Percentiles rank a stretch among this genome's conserved stretches.
Conservation (phyloP, 2,797 vertebrate species). For the Danionella dracula region DNA sequence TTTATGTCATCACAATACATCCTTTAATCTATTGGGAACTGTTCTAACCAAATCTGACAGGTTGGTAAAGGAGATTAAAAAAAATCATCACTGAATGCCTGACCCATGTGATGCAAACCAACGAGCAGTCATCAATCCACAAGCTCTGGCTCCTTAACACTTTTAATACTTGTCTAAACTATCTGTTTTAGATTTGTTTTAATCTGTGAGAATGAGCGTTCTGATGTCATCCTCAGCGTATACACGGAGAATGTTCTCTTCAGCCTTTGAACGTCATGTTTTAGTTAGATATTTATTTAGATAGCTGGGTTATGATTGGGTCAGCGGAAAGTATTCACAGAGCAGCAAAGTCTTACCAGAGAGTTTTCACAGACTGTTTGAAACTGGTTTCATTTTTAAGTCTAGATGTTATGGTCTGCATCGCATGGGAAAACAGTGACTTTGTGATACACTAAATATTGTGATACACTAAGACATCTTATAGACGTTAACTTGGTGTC, state of each 20-base stretch:
- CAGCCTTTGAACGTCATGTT: slow-evolving; percentile 6
- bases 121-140: too few species aligned
- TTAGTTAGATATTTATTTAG: slow-evolving; percentile 10
- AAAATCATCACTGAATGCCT: too few species aligned
- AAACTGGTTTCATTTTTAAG: slow-evolving; percentile 19
- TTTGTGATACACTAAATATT: slow-evolving; percentile 16
- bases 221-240: too few species aligned
- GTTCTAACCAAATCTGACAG: too few species aligned
- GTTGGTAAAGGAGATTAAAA: too few species aligned
- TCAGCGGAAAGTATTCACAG: slow-evolving; percentile 15
- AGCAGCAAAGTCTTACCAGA: slow-evolving; percentile 6
- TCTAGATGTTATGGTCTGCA: slow-evolving; percentile 25
- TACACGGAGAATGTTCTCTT: not conserved
- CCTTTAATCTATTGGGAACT: too few species aligned
- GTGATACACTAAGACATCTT: slow-evolving; percentile 11
- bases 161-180: too few species aligned
- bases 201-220: too few species aligned
- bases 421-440: slow-evolving; percentile 24
- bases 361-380: not conserved
- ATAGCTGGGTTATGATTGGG: not conserved
- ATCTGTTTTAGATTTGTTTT: too few species aligned
- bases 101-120: too few species aligned
- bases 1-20: too few species aligned
- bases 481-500: not conserved
- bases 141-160: too few species aligned